These are phyloP conservation scores for Calameuta filiformis DNA, from an alignment of 2,888 invertebrate species.

Conservation along the genomic window DNA sequence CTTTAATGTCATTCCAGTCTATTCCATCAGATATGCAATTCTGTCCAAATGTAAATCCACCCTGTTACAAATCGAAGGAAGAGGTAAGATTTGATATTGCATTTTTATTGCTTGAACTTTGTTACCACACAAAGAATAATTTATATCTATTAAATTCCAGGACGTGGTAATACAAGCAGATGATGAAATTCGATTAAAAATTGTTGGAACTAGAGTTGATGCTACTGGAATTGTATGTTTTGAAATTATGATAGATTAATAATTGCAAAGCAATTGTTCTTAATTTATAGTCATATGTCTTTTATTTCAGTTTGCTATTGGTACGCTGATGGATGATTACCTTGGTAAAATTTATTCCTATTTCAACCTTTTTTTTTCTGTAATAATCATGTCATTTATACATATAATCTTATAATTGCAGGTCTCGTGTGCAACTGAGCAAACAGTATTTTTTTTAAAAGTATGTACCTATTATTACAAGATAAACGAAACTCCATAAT, in stretches of 20 bases:
- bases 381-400: not conserved
- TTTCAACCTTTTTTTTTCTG: not conserved
- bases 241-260: conserved; percentile 13
- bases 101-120: not conserved
- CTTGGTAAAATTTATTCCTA: conserved; percentile 76
- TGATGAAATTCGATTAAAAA: conserved; percentile 97
- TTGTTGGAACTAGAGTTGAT: conserved; percentile 98
- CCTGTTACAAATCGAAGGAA: conserved; percentile 98
- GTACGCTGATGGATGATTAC: conserved; percentile 99
- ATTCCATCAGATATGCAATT: conserved; percentile 99
- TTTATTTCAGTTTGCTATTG: conserved; percentile 93
- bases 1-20: conserved; percentile 72
- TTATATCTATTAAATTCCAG: conserved; percentile 48
- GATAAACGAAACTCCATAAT: not conserved
- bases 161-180: conserved; percentile 97
- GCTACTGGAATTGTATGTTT: conserved; percentile 96
- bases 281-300: conserved; percentile 29
- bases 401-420: conserved; percentile 23
- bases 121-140: not conserved
- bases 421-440: conserved; percentile 52
- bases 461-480: not conserved
- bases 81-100: conserved; percentile 70
- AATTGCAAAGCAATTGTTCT: not conserved
- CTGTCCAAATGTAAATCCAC: conserved; percentile 97
- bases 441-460: not conserved